phyloP scores from a whole-genome alignment of 2,888 invertebrate genomes.

The Heteropelma amictum region DNA sequence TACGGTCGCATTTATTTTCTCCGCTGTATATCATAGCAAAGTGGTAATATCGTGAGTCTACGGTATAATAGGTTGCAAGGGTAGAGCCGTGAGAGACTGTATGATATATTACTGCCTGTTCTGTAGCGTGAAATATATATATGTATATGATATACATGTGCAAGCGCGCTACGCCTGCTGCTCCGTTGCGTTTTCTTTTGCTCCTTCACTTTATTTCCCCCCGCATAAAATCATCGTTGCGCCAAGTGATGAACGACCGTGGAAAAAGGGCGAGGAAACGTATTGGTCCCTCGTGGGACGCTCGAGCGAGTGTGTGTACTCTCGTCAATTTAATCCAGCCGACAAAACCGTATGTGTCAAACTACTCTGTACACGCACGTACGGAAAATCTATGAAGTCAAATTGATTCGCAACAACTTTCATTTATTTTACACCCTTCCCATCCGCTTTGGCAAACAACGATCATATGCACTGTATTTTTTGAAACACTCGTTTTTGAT shows the following conservation, averaged over 20 bases:
- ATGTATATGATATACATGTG: neutral
- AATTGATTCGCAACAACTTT: neutral
- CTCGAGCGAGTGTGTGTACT: too few species aligned
- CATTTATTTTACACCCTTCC: too few species aligned
- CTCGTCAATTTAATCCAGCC: conserved; percentile 60
- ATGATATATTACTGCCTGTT: conserved; percentile 47
- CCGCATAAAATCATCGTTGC: conserved; percentile 75
- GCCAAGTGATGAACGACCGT: conserved; percentile 70
- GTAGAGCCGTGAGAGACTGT: conserved; percentile 33
- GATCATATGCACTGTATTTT: too few species aligned
- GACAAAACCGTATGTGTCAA: conserved; percentile 24
- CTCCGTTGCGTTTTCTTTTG: conserved; percentile 62
- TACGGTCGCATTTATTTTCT: conserved; percentile 25
- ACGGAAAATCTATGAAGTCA: neutral
- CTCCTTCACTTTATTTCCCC: conserved; percentile 64
- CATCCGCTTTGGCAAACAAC: too few species aligned
- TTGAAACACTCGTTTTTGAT: too few species aligned
- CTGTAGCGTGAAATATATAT: conserved; percentile 27
- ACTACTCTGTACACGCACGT: neutral
- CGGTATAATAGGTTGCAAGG: conserved; percentile 41
- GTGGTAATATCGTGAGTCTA: conserved; percentile 48
- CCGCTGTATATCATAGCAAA: conserved; percentile 26
- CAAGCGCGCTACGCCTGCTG: too few species aligned
- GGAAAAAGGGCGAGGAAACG: conserved; percentile 64
- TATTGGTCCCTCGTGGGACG: conserved; percentile 59